These are phyloP conservation scores for Pogonomyrmex californicus DNA, from an alignment of 1,140 invertebrate species.

Conservation along the genomic window DNA sequence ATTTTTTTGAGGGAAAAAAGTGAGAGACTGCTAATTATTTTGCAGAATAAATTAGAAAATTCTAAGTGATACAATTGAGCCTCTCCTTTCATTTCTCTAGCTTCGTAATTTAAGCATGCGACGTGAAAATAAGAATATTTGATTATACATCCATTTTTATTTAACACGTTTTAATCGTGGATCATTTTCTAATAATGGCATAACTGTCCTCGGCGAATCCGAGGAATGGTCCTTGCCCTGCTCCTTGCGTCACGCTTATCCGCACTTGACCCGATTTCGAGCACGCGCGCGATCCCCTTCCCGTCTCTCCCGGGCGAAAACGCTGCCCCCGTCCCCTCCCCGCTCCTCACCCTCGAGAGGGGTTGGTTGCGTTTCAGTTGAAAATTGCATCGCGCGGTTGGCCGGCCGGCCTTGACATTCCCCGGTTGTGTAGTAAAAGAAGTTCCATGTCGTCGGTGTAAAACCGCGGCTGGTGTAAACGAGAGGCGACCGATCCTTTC, in stretches of 20 bases:
- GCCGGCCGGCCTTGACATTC: slow-evolving; percentile 65
- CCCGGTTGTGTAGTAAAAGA: slow-evolving; percentile 48
- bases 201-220: not conserved
- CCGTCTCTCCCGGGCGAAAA: slow-evolving; percentile 44
- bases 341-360: not conserved
- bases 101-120: not conserved
- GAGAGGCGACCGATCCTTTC: not conserved
- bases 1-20: too few relatives aligned
- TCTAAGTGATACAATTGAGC: too few relatives aligned
- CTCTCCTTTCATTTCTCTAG: not conserved
- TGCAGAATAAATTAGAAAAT: too few relatives aligned
- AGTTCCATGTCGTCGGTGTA: slow-evolving; percentile 25
- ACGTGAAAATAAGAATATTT: not conserved
- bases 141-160: not conserved
- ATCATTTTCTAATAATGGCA: not conserved
- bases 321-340: not conserved
- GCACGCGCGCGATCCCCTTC: slow-evolving; percentile 24
- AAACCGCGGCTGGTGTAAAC: slow-evolving; percentile 29
- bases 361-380: slow-evolving; percentile 50
- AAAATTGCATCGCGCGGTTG: slow-evolving; percentile 60
- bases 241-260: slow-evolving; percentile 34
- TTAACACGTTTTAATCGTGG: not conserved
- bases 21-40: too few relatives aligned
- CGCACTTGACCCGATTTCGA: slow-evolving; percentile 62
- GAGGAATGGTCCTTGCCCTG: slow-evolving; percentile 33